phyloP scores from a whole-genome alignment of 2,113 vertebrate genomes.

The Cephalopholis sonnerati region DNA sequence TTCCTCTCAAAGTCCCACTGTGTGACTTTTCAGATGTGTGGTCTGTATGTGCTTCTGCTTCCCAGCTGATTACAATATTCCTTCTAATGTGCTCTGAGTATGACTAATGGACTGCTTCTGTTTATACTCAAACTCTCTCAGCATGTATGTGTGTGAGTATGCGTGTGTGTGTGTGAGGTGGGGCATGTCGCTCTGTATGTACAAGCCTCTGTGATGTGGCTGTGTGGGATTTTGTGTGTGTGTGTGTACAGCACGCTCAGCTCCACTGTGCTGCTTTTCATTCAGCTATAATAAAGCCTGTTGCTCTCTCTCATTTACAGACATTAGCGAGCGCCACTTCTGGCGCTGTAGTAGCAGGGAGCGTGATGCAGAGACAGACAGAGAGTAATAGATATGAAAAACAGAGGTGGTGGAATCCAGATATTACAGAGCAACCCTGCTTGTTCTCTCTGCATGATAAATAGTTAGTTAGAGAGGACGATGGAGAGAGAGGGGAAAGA shows the following conservation, averaged over 20 bases:
- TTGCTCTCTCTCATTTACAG: slow-evolving; percentile 57
- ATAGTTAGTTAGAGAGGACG: slow-evolving; percentile 27
- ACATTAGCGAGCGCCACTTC: slow-evolving; percentile 48
- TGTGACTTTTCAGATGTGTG: neutral
- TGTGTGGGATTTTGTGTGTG: neutral
- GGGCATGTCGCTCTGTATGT: neutral
- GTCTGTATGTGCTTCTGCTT: slow-evolving; percentile 10
- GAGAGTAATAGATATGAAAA: slow-evolving; percentile 46
- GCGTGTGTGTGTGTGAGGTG: neutral
- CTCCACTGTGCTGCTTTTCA: slow-evolving; percentile 29
- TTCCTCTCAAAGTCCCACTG: neutral
- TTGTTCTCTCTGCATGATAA: slow-evolving; percentile 54
- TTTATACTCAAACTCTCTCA: slow-evolving; percentile 26
- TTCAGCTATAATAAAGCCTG: slow-evolving; percentile 46
- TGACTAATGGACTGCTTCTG: slow-evolving; percentile 51
- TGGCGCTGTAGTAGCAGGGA: slow-evolving; percentile 9
- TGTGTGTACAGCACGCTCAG: neutral
- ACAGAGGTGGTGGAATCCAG: slow-evolving; percentile 38
- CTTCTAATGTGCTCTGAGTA: slow-evolving; percentile 48
- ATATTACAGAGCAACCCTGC: slow-evolving; percentile 29
- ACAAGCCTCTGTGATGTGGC: neutral
- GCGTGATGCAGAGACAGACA: slow-evolving; percentile 7
- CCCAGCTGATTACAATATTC: slow-evolving; percentile 26
- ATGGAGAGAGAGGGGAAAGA: neutral
- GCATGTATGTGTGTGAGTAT: slow-evolving; percentile 12